Conservation (phyloP, 2,113 vertebrate species). For the Mobula hypostoma region DNA sequence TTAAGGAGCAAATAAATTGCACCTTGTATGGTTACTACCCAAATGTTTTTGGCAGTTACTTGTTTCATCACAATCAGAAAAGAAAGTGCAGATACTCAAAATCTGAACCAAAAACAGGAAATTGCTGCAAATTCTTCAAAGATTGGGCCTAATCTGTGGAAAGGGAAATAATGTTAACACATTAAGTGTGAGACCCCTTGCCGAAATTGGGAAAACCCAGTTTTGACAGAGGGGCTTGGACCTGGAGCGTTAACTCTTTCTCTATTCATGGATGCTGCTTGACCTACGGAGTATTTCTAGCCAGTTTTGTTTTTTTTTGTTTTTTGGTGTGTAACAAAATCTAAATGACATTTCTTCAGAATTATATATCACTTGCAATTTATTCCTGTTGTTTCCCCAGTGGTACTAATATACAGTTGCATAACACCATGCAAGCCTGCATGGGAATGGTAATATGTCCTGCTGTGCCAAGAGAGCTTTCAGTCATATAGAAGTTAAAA, state of each 20-base stretch:
- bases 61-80: too few relatives aligned
- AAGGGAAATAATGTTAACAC: too few relatives aligned
- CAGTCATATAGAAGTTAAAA: neutral
- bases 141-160: too few relatives aligned
- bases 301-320: neutral
- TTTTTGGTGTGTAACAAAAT: neutral
- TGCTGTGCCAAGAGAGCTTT: neutral
- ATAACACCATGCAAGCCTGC: constrained; percentile 32
- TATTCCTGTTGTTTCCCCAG: constrained; percentile 29
- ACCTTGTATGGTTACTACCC: neutral
- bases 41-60: neutral
- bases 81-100: too few relatives aligned
- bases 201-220: too few relatives aligned
- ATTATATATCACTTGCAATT: constrained; percentile 15
- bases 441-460: constrained; percentile 3
- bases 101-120: too few relatives aligned
- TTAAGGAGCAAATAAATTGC: neutral
- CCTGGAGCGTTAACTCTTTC: too few relatives aligned
- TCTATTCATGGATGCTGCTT: too few relatives aligned
- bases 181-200: too few relatives aligned
- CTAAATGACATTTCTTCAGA: neutral
- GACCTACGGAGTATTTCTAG: too few relatives aligned
- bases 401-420: constrained; percentile 44
- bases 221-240: too few relatives aligned
- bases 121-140: too few relatives aligned